Evolutionary conservation across 2,113 vertebrate genomes (phyloP).

Genomic region (Scartelaos histophorus): DNA sequence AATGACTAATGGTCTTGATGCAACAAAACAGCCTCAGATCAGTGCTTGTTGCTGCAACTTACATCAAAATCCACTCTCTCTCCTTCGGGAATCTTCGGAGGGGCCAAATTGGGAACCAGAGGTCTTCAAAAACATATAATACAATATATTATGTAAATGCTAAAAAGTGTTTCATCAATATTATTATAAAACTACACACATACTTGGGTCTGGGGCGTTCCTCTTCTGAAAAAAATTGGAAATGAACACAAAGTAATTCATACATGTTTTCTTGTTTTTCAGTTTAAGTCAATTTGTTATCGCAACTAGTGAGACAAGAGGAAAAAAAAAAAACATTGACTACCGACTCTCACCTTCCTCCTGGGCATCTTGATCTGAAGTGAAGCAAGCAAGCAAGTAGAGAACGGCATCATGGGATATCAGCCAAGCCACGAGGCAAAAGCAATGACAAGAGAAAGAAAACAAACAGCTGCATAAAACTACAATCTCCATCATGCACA

Average conservation of each 20-base stretch:
- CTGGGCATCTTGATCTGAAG: slow-evolving; percentile 62
- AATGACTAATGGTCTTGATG: too few species aligned
- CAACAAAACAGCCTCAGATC: too few species aligned
- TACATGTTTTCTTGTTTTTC: background rate
- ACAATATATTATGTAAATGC: background rate
- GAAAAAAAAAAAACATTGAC: background rate
- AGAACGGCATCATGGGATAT: background rate
- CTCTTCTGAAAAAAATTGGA: slow-evolving; percentile 60
- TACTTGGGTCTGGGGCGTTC: slow-evolving; percentile 80
- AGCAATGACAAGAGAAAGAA: background rate
- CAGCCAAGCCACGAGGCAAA: background rate
- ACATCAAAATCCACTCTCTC: slow-evolving; percentile 82
- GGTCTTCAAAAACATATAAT: slow-evolving; percentile 60
- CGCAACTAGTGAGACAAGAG: background rate
- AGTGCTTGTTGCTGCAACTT: slow-evolving; percentile 28
- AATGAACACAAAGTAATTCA: background rate
- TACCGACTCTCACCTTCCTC: slow-evolving; percentile 60
- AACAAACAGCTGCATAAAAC: background rate
- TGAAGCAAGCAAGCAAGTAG: slow-evolving; percentile 9
- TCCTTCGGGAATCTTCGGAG: slow-evolving; percentile 81
- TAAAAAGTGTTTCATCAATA: background rate
- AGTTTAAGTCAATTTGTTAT: background rate
- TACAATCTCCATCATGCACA: background rate
- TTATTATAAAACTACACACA: slow-evolving; percentile 21
- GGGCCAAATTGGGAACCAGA: slow-evolving; percentile 72